Percentiles rank a stretch among this genome's conserved stretches.
Evolutionary conservation across 2,888 invertebrate species (phyloP).

Genomic region (Drosophila leonis): DNA sequence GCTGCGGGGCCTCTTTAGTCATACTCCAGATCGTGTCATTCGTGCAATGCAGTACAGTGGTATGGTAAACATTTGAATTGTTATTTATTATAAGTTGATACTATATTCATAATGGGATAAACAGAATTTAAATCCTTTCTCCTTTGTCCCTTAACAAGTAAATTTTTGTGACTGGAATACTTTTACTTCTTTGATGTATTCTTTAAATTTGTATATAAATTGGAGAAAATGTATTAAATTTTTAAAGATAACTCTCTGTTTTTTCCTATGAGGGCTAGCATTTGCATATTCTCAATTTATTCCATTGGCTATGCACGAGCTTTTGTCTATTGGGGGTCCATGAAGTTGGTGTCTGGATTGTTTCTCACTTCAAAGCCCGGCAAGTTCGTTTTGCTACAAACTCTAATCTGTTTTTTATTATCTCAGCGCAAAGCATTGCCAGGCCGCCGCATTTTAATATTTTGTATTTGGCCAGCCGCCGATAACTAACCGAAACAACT

Average conservation of each 20-base stretch:
- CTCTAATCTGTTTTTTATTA: slow-evolving; percentile 56
- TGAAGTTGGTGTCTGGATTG: slow-evolving; percentile 3
- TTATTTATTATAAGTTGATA: neutral
- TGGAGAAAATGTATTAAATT: neutral
- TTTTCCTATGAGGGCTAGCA: neutral
- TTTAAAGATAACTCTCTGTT: neutral
- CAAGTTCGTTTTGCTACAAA: slow-evolving; percentile 16
- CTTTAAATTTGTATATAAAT: neutral
- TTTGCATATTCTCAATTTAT: slow-evolving; percentile 14
- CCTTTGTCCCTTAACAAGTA: no score
- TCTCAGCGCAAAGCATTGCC: slow-evolving; percentile 38
- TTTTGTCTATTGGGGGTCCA: neutral
- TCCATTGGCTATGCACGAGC: slow-evolving; percentile 1
- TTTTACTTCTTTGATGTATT: neutral
- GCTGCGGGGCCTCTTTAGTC: neutral
- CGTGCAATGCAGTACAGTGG: neutral
- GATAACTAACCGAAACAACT: slow-evolving; percentile 48
- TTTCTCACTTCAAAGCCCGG: slow-evolving; percentile 6
- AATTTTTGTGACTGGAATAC: no score
- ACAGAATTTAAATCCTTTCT: no score
- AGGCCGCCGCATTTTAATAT: slow-evolving; percentile 38
- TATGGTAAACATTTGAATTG: neutral
- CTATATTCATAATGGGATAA: neutral
- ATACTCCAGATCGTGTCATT: neutral
- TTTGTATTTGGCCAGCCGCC: slow-evolving; percentile 34